Evolutionary conservation across 2,797 vertebrate genomes (phyloP).

Genomic region (Cossypha caffra): DNA sequence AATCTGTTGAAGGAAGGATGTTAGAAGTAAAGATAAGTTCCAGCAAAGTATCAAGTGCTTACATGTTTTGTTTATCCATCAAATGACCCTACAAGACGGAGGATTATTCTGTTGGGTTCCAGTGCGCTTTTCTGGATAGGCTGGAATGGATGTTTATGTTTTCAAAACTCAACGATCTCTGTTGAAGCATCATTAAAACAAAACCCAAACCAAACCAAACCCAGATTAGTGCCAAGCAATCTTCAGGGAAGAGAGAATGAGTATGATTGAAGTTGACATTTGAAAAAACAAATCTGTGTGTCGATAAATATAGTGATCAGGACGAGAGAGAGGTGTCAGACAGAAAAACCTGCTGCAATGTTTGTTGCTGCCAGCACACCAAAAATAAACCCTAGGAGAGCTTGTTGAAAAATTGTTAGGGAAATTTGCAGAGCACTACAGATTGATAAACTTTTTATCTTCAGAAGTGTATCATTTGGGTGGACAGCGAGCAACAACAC

Average conservation of each 20-base stretch:
- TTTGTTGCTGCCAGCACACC: background rate
- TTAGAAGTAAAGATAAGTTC: background rate
- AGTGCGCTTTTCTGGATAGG: background rate
- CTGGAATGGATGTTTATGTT: conserved; percentile 16
- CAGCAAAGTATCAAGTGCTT: background rate
- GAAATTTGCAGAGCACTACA: background rate
- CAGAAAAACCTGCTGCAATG: conserved; percentile 53
- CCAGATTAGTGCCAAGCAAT: conserved; percentile 29
- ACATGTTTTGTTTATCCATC: background rate
- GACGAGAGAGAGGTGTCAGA: conserved; percentile 42
- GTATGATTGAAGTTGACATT: conserved; percentile 24
- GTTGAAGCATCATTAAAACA: conserved; percentile 28
- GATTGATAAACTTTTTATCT: background rate
- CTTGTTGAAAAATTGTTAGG: background rate
- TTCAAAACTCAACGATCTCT: background rate
- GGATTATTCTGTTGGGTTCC: background rate
- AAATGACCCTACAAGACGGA: background rate
- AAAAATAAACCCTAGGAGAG: conserved; percentile 13
- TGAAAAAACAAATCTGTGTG: conserved; percentile 64
- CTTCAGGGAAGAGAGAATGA: conserved; percentile 30
- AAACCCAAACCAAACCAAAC: conserved; percentile 18
- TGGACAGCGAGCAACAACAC: background rate
- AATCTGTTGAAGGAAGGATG: background rate
- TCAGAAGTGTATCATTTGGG: background rate
- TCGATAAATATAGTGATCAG: conserved; percentile 53